A percentile compares a stretch with the other conserved stretches of the same genome.
Evolutionary conservation across 1,140 invertebrate genomes (phyloP).

Genomic region (Hestina assimilis): DNA sequence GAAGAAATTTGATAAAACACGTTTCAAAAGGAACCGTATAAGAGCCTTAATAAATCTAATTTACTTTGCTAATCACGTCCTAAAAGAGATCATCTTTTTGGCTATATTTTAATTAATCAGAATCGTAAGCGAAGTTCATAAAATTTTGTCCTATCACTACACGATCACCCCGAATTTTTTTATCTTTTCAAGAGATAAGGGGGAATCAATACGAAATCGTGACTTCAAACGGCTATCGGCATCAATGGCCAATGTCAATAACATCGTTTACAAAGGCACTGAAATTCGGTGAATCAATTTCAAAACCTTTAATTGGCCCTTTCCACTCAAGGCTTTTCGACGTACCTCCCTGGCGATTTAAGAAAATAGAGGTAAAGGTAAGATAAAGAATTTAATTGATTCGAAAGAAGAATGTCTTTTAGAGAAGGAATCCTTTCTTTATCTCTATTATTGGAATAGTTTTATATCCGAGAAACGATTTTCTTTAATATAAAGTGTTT

Average conservation of each 20-base stretch:
- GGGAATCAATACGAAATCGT: conserved; percentile 26
- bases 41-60: neutral
- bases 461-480: conserved; percentile 24
- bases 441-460: conserved; percentile 43
- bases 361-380: conserved; percentile 63
- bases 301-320: conserved; percentile 69
- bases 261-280: conserved; percentile 50
- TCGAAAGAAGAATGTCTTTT: conserved; percentile 50
- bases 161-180: conserved; percentile 6
- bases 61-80: neutral
- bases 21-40: neutral
- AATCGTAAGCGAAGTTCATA: neutral
- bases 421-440: conserved; percentile 40
- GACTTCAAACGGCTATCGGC: conserved; percentile 41
- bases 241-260: conserved; percentile 56
- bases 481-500: conserved; percentile 14
- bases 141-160: neutral
- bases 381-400: conserved; percentile 70
- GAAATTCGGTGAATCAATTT: conserved; percentile 62
- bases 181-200: neutral
- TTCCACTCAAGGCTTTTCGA: conserved; percentile 56
- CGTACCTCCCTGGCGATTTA: conserved; percentile 48
- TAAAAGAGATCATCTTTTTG: neutral
- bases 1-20: conserved; percentile 10
- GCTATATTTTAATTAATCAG: neutral